Percentiles rank a stretch among this genome's conserved stretches.
phyloP scores from a whole-genome alignment of 2,888 invertebrate species.

The Pyrrhia umbra region DNA sequence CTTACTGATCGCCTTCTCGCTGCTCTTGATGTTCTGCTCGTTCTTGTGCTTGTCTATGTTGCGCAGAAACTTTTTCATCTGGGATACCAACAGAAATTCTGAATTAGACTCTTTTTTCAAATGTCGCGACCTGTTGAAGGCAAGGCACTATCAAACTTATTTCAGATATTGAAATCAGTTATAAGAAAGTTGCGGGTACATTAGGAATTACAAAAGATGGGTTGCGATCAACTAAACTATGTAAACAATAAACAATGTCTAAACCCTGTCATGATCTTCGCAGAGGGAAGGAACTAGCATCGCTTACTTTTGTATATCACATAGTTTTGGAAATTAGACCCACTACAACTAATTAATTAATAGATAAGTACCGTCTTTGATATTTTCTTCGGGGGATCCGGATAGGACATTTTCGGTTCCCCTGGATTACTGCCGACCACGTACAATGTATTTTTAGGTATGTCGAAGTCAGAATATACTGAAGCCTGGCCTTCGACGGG shows the following conservation, averaged over 20 bases:
- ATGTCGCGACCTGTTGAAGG: too few species aligned
- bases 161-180: not conserved
- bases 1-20: slow-evolving; percentile 81
- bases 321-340: not conserved
- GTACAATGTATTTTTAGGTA: slow-evolving; percentile 85
- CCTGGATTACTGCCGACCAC: slow-evolving; percentile 87
- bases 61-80: slow-evolving; percentile 87
- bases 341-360: slow-evolving; percentile 27
- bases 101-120: too few species aligned
- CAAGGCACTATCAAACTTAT: not conserved
- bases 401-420: slow-evolving; percentile 86
- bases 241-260: not conserved
- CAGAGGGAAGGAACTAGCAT: not conserved
- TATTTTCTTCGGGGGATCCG: slow-evolving; percentile 85
- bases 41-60: slow-evolving; percentile 87
- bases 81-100: too few species aligned
- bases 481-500: slow-evolving; percentile 74
- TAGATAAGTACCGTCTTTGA: slow-evolving; percentile 79
- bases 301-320: too few species aligned
- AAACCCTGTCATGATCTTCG: not conserved
- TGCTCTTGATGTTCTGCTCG: slow-evolving; percentile 77
- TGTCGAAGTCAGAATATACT: slow-evolving; percentile 83
- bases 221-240: not conserved
- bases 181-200: not conserved
- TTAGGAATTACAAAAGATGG: not conserved